phyloP scores from a whole-genome alignment of 2,888 invertebrate genomes.

The Cataglyphis cursor region DNA sequence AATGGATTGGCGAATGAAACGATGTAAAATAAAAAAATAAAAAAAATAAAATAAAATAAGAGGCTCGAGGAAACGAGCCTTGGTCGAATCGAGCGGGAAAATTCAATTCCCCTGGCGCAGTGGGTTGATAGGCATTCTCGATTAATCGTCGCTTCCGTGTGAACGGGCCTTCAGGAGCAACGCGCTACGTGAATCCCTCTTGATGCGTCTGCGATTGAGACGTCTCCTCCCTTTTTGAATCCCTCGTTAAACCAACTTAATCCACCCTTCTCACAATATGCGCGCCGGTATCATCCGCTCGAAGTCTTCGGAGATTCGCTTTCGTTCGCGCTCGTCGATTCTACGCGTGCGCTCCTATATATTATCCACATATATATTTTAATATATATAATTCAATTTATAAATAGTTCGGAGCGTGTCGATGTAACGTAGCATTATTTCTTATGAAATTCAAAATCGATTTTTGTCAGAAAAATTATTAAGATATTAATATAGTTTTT shows the following conservation, averaged over 20 bases:
- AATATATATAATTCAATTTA: neutral
- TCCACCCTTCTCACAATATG: slow-evolving; percentile 63
- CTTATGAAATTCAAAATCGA: neutral
- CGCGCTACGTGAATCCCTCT: slow-evolving; percentile 68
- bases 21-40: slow-evolving; percentile 58
- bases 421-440: neutral
- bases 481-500: neutral
- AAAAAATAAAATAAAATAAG: slow-evolving; percentile 54
- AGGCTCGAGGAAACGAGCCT: slow-evolving; percentile 14
- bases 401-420: neutral
- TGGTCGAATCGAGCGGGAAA: slow-evolving; percentile 40
- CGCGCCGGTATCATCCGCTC: slow-evolving; percentile 5
- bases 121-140: slow-evolving; percentile 59
- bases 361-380: slow-evolving; percentile 47
- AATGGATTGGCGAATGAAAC: slow-evolving; percentile 14
- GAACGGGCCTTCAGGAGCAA: slow-evolving; percentile 68
- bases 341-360: slow-evolving; percentile 32
- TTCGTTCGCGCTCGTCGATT: slow-evolving; percentile 58
- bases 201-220: slow-evolving; percentile 79
- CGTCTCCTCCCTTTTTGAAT: slow-evolving; percentile 66
- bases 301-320: slow-evolving; percentile 37
- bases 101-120: slow-evolving; percentile 38
- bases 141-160: slow-evolving; percentile 73
- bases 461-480: neutral
- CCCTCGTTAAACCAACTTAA: slow-evolving; percentile 74